These are phyloP conservation scores for Mohoua ochrocephala DNA, from an alignment of 2,113 vertebrate species.

Conservation along the genomic window DNA sequence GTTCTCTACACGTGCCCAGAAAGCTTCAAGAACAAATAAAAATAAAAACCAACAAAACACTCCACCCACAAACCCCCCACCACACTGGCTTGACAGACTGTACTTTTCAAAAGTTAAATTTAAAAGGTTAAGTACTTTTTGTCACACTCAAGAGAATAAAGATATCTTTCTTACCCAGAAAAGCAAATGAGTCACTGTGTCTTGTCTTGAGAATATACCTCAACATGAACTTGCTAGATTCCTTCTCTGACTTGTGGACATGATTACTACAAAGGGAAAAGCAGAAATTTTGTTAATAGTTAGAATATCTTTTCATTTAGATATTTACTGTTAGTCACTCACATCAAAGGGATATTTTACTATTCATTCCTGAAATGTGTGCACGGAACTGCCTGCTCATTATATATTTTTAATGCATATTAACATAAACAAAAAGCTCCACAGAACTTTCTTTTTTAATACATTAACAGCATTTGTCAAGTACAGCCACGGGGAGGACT, in stretches of 20 bases:
- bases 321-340: not conserved
- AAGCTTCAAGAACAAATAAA: not conserved
- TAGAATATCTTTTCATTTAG: not conserved
- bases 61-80: not conserved
- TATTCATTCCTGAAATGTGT: not conserved
- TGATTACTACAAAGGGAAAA: slow-evolving; percentile 32
- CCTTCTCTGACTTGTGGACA: not conserved
- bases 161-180: slow-evolving; percentile 34
- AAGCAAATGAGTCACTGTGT: not conserved
- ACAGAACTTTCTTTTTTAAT: not conserved
- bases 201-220: slow-evolving; percentile 17
- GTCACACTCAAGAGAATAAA: not conserved
- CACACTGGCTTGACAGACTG: not conserved
- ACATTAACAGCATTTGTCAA: not conserved
- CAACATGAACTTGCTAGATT: slow-evolving; percentile 4
- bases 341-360: not conserved
- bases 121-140: not conserved
- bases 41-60: not conserved
- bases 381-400: not conserved
- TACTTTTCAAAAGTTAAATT: not conserved
- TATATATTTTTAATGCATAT: not conserved
- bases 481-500: not conserved
- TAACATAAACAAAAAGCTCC: not conserved
- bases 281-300: not conserved
- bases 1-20: not conserved